A percentile compares a stretch with the other conserved stretches of the same genome.
Evolutionary conservation across 2,888 invertebrate genomes (phyloP).

Genomic region (Alloscopus bannaensis): DNA sequence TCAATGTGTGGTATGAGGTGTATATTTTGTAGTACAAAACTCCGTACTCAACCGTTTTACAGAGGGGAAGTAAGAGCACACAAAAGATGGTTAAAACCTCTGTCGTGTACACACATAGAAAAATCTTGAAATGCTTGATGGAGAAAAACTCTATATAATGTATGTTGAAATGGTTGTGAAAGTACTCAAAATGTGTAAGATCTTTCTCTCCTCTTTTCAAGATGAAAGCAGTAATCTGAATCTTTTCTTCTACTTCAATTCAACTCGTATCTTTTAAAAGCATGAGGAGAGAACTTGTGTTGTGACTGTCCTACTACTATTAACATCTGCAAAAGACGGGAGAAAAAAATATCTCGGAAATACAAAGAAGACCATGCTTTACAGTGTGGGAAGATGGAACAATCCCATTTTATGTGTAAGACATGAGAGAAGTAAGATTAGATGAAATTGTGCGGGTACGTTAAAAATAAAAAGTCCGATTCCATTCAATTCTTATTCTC

Average conservation of each 20-base stretch:
- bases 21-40: no score
- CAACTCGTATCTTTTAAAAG: background rate
- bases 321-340: no score
- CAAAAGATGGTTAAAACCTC: background rate
- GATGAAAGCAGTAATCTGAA: slow-evolving; percentile 21
- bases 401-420: background rate
- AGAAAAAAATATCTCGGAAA: no score
- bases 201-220: slow-evolving; percentile 8
- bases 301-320: no score
- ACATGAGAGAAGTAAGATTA: background rate
- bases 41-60: no score
- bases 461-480: slow-evolving; percentile 8
- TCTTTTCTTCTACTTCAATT: background rate
- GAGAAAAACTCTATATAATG: no score
- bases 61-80: no score
- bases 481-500: slow-evolving; percentile 33
- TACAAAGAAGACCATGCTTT: no score
- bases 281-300: no score
- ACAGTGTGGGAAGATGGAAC: no score
- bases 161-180: slow-evolving; percentile 23
- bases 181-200: slow-evolving; percentile 50
- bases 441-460: background rate
- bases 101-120: slow-evolving; percentile 9
- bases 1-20: no score
- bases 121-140: slow-evolving; percentile 34